phyloP scores from a whole-genome alignment of 2,113 vertebrate species.

The Vombatus ursinus region DNA sequence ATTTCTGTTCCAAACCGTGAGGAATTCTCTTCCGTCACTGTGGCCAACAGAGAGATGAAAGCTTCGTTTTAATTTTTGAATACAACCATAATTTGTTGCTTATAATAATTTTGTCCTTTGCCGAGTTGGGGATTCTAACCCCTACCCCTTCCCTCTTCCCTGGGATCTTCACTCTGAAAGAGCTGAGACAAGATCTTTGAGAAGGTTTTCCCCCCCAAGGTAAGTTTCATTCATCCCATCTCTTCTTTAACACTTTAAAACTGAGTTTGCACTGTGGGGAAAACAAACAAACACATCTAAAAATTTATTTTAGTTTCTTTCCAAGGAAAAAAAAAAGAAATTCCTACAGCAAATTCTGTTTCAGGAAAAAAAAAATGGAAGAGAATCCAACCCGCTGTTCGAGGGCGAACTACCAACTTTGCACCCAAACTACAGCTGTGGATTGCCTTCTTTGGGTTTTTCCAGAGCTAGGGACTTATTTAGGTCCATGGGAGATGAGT shows the following conservation, averaged over 20 bases:
- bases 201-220: slow-evolving; percentile 77
- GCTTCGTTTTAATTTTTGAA: slow-evolving; percentile 75
- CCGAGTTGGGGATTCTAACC: slow-evolving; percentile 14
- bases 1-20: slow-evolving; percentile 61
- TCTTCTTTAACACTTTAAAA: slow-evolving; percentile 59
- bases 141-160: slow-evolving; percentile 68
- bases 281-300: background rate
- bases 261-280: slow-evolving; percentile 1
- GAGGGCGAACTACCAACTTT: slow-evolving; percentile 78
- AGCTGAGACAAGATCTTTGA: slow-evolving; percentile 73
- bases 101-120: slow-evolving; percentile 66
- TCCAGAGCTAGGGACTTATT: background rate
- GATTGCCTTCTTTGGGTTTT: slow-evolving; percentile 50
- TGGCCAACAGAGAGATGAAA: slow-evolving; percentile 81
- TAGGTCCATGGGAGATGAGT: background rate
- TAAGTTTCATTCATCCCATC: slow-evolving; percentile 79
- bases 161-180: slow-evolving; percentile 80
- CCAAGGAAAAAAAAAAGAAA: background rate
- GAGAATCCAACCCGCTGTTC: slow-evolving; percentile 39
- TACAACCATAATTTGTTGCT: slow-evolving; percentile 77
- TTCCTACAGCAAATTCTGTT: background rate
- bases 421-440: slow-evolving; percentile 51
- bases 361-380: slow-evolving; percentile 26
- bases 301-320: background rate
- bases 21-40: slow-evolving; percentile 67